These are phyloP conservation scores for Plebejus argus DNA, from an alignment of 2,888 invertebrate species.

Conservation along the genomic window DNA sequence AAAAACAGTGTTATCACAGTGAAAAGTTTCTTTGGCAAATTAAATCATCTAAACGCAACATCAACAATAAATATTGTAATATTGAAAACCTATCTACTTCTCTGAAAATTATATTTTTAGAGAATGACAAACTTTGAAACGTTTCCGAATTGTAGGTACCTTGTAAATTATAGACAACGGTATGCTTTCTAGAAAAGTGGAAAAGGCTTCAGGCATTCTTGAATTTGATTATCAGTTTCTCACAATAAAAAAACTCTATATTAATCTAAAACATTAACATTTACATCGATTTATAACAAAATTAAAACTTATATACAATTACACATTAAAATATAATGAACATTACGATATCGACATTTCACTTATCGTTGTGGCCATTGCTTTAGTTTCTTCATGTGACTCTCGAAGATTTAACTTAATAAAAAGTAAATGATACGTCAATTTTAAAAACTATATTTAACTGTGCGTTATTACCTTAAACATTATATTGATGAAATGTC, in stretches of 20 bases:
- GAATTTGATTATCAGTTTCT: conserved; percentile 39
- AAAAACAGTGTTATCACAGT: background rate
- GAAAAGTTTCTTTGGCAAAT: background rate
- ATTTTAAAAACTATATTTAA: conserved; percentile 33
- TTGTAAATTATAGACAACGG: conserved; percentile 21
- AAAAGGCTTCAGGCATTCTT: conserved; percentile 28
- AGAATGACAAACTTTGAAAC: background rate
- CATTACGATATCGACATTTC: conserved; percentile 69
- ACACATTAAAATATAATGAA: conserved; percentile 45
- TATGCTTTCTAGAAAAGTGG: conserved; percentile 26
- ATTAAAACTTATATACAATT: conserved; percentile 62
- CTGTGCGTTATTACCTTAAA: conserved; percentile 26
- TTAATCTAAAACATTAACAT: conserved; percentile 71
- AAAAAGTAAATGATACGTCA: background rate
- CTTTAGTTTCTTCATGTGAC: conserved; percentile 7
- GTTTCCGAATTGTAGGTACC: background rate
- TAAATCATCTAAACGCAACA: background rate
- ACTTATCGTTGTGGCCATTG: conserved; percentile 9
- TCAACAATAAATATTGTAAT: background rate
- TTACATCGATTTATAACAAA: conserved; percentile 75
- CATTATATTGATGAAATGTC: conserved; percentile 46
- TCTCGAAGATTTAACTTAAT: background rate
- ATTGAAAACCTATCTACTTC: background rate
- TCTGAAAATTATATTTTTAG: conserved; percentile 1
- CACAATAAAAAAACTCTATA: conserved; percentile 52